Conservation (phyloP, 2,888 invertebrate species). For the Synergus laeviventris region DNA sequence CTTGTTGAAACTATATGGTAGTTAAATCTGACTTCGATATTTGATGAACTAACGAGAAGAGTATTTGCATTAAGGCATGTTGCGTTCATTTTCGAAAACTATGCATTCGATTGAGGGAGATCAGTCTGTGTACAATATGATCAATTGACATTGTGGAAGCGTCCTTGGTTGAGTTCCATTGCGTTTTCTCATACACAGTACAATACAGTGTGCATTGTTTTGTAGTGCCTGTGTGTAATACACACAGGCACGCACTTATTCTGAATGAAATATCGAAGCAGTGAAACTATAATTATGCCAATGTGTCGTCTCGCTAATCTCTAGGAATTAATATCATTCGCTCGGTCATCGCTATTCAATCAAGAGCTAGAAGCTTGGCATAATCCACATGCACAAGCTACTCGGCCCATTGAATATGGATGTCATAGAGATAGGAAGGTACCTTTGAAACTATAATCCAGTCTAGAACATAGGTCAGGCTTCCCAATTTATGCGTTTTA, state of each 20-base stretch:
- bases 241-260: too few species aligned
- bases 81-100: constrained; percentile 5
- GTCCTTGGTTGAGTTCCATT: background rate
- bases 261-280: constrained; percentile 37
- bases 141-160: background rate
- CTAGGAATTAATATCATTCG: constrained; percentile 71
- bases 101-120: constrained; percentile 1
- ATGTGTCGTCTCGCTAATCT: constrained; percentile 68
- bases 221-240: too few species aligned
- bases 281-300: constrained; percentile 56
- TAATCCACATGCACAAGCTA: constrained; percentile 58
- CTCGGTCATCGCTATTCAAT: constrained; percentile 68
- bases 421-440: background rate
- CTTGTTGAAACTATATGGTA: background rate
- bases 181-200: too few species aligned
- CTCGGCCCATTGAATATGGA: constrained; percentile 63
- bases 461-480: background rate
- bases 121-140: background rate
- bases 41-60: constrained; percentile 4
- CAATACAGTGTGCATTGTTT: too few species aligned
- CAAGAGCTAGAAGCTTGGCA: constrained; percentile 56
- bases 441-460: background rate
- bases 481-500: background rate
- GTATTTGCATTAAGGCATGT: constrained; percentile 12
- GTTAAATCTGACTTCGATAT: constrained; percentile 23